phyloP scores from a whole-genome alignment of 2,888 invertebrate species.

The Melanophora roralis region DNA sequence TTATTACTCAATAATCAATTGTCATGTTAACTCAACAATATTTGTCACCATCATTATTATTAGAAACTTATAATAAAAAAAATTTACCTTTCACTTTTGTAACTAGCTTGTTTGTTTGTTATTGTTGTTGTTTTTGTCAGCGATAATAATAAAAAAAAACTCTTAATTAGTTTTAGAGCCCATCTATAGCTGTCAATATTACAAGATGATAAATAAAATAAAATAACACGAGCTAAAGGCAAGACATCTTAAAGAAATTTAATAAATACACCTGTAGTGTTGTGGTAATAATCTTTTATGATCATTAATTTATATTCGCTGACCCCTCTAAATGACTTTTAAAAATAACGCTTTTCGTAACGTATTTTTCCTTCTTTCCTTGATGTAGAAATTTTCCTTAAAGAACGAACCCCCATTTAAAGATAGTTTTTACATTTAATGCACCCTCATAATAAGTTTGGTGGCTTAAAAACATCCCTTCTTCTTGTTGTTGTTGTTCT shows the following conservation, averaged over 20 bases:
- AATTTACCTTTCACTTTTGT: conserved; percentile 45
- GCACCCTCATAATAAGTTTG: conserved; percentile 57
- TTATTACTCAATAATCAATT: conserved; percentile 43
- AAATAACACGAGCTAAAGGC: conserved; percentile 58
- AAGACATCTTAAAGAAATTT: neutral
- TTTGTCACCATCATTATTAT: conserved; percentile 31
- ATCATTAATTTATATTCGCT: conserved; percentile 48
- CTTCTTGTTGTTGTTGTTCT: too few species aligned
- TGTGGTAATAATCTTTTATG: conserved; percentile 3
- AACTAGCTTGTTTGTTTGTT: neutral
- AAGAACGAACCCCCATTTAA: conserved; percentile 56
- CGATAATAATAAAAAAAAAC: neutral
- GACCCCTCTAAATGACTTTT: conserved; percentile 64
- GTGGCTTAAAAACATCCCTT: conserved; percentile 27
- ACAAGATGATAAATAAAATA: conserved; percentile 14
- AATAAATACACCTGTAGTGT: conserved; percentile 48
- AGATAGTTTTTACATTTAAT: neutral
- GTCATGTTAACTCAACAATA: conserved; percentile 48
- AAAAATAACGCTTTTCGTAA: conserved; percentile 61
- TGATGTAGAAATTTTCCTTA: conserved; percentile 49
- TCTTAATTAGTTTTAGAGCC: conserved; percentile 21
- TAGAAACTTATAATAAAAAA: neutral
- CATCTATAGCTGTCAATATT: conserved; percentile 23
- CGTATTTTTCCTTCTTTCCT: conserved; percentile 1
- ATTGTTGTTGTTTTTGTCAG: neutral